Evolutionary conservation across 2,888 invertebrate genomes (phyloP).

Genomic region (Agrochola lota): DNA sequence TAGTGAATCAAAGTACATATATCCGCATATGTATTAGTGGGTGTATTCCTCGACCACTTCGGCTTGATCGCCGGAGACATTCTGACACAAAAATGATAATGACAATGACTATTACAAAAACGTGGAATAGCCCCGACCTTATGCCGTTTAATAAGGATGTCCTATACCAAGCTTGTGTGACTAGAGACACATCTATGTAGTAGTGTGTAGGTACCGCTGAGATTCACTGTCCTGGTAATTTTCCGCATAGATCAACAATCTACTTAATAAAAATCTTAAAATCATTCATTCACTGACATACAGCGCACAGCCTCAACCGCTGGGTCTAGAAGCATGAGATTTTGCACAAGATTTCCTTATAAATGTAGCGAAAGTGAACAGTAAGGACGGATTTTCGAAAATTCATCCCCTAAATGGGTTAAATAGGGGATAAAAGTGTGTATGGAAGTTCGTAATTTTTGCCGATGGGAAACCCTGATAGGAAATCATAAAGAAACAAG

Average conservation of each 20-base stretch:
- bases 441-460: too few relatives aligned
- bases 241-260: background rate
- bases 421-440: too few relatives aligned
- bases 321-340: too few relatives aligned
- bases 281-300: too few relatives aligned
- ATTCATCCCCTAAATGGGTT: too few relatives aligned
- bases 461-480: too few relatives aligned
- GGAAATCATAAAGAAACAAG: too few relatives aligned
- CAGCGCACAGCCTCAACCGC: too few relatives aligned
- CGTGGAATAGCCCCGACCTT: background rate
- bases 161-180: background rate
- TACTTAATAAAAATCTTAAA: background rate
- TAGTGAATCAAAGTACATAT: background rate
- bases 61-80: conserved; percentile 4
- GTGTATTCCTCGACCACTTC: background rate
- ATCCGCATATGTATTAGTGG: background rate
- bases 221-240: background rate
- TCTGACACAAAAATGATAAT: conserved; percentile 10
- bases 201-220: background rate
- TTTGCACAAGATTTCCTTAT: too few relatives aligned
- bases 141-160: conserved; percentile 6
- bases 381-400: too few relatives aligned
- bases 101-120: conserved; percentile 1
- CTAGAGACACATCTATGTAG: background rate
- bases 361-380: too few relatives aligned